phyloP scores from a whole-genome alignment of 1,140 invertebrate species.

The Hydropsyche tenuis region DNA sequence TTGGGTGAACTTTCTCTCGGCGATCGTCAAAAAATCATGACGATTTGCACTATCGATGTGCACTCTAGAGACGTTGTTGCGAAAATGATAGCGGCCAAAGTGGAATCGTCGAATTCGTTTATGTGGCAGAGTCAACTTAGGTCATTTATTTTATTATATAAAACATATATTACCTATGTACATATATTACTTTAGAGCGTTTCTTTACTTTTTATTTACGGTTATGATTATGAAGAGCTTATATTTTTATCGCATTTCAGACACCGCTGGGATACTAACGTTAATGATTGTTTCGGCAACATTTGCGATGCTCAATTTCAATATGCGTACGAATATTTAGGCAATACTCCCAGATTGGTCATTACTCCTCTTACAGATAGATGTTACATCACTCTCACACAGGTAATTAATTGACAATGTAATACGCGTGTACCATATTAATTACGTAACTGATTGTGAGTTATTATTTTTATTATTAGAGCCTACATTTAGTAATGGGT shows the following conservation, averaged over 20 bases:
- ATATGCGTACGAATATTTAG: slow-evolving; percentile 95
- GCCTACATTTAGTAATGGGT: slow-evolving; percentile 88
- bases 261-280: slow-evolving; percentile 85
- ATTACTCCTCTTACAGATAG: slow-evolving; percentile 89
- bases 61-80: slow-evolving; percentile 87
- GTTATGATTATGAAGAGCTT: too few species aligned
- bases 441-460: not conserved
- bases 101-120: slow-evolving; percentile 83
- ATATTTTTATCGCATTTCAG: slow-evolving; percentile 34
- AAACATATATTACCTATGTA: too few species aligned
- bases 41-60: slow-evolving; percentile 94
- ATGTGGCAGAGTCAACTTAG: slow-evolving; percentile 92
- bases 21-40: slow-evolving; percentile 95
- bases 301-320: slow-evolving; percentile 90
- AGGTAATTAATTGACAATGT: slow-evolving; percentile 63
- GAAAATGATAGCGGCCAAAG: slow-evolving; percentile 81
- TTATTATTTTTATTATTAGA: slow-evolving; percentile 59
- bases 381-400: slow-evolving; percentile 91
- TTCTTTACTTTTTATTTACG: not conserved
- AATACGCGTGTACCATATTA: not conserved
- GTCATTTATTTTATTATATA: slow-evolving; percentile 42
- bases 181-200: too few species aligned
- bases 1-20: slow-evolving; percentile 79
- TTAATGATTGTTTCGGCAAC: slow-evolving; percentile 87
- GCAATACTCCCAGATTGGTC: slow-evolving; percentile 85